These are phyloP conservation scores for Lepidurus couesii DNA, from an alignment of 1,140 invertebrate genomes.

Conservation along the genomic window DNA sequence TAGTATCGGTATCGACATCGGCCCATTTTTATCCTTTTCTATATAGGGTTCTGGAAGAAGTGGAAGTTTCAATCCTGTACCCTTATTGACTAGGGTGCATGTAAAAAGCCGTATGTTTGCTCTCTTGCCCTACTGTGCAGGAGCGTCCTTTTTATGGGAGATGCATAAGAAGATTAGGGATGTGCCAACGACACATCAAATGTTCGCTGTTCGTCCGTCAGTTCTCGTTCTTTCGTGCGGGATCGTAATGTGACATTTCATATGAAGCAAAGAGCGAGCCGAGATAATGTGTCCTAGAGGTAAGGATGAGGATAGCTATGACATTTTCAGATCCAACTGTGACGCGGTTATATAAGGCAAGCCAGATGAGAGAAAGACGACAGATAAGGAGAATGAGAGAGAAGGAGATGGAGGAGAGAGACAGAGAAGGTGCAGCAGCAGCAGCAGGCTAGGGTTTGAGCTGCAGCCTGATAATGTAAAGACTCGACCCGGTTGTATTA, in stretches of 20 bases:
- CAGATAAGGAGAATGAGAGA: neutral
- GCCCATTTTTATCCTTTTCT: neutral
- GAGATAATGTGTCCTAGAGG: neutral
- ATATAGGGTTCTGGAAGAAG: neutral
- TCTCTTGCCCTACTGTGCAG: neutral
- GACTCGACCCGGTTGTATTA: neutral
- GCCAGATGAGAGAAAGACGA: neutral
- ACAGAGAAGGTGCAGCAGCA: neutral
- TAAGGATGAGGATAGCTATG: neutral
- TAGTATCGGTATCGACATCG: too few species aligned
- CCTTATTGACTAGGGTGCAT: neutral
- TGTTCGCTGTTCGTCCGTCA: constrained; percentile 16
- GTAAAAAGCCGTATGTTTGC: neutral
- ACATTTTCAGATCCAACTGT: neutral
- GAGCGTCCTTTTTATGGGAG: neutral
- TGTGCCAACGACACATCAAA: constrained; percentile 21
- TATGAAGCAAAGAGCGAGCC: neutral
- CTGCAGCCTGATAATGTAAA: neutral
- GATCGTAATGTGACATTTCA: neutral
- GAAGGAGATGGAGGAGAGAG: neutral
- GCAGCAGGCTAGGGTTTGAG: neutral
- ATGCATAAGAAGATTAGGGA: constrained; percentile 10
- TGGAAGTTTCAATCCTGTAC: neutral
- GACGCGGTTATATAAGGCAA: neutral
- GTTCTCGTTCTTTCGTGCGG: neutral